A percentile compares a stretch with the other conserved stretches of the same genome.
phyloP scores from a whole-genome alignment of 1,140 invertebrate genomes.

The Trichonephila clavata region DNA sequence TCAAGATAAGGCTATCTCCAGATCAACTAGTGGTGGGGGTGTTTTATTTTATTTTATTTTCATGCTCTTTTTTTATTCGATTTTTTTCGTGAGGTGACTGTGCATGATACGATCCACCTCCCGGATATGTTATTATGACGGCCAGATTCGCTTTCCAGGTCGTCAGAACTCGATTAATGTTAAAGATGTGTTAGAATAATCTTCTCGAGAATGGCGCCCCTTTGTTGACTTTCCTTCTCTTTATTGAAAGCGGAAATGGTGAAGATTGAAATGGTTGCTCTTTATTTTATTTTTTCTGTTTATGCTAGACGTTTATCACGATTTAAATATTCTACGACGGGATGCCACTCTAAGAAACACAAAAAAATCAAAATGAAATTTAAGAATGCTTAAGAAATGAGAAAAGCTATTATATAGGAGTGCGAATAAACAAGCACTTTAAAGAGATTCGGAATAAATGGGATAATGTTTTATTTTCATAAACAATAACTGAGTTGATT shows the following conservation, averaged over 20 bases:
- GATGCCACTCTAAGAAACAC: neutral
- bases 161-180: constrained; percentile 26
- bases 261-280: neutral
- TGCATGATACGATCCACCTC: neutral
- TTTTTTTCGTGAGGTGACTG: neutral
- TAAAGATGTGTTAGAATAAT: constrained; percentile 13
- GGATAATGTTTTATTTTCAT: too few relatives aligned
- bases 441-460: too few relatives aligned
- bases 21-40: constrained; percentile 1
- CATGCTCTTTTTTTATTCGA: neutral
- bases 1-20: neutral
- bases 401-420: too few relatives aligned
- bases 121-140: neutral
- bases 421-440: too few relatives aligned
- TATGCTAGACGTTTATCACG: neutral
- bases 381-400: too few relatives aligned
- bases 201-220: constrained; percentile 5
- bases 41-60: neutral
- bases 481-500: too few relatives aligned
- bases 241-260: constrained; percentile 42
- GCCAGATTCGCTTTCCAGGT: neutral
- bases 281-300: neutral
- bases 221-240: neutral
- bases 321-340: neutral
- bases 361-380: neutral